Evolutionary conservation across 2,888 invertebrate species (phyloP).

Genomic region (Limenitis camilla): DNA sequence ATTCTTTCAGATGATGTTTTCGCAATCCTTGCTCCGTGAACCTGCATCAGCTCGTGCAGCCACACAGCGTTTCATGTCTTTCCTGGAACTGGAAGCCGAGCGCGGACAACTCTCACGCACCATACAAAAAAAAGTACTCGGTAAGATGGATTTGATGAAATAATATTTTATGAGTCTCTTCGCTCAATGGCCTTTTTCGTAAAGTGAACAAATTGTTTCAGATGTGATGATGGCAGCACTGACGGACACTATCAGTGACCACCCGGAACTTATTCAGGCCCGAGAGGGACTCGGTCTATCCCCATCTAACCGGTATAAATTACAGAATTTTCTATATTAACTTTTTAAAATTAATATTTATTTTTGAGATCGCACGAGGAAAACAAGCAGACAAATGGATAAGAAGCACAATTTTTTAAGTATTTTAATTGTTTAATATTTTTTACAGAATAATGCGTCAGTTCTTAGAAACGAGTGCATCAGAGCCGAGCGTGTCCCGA

Average conservation of each 20-base stretch:
- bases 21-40: constrained; percentile 81
- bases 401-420: not conserved
- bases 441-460: constrained; percentile 62
- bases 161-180: not conserved
- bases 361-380: too few relatives aligned
- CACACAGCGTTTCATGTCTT: constrained; percentile 82
- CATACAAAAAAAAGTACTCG: constrained; percentile 85
- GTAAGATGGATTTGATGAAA: constrained; percentile 49
- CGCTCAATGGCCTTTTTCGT: not conserved
- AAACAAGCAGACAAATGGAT: too few relatives aligned
- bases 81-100: constrained; percentile 82
- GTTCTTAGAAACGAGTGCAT: constrained; percentile 62
- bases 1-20: constrained; percentile 79
- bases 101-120: constrained; percentile 82
- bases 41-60: constrained; percentile 82
- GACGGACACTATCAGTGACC: constrained; percentile 82
- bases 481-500: constrained; percentile 64
- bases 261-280: constrained; percentile 78
- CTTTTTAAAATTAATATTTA: too few relatives aligned
- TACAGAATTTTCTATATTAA: too few relatives aligned
- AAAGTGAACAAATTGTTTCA: constrained; percentile 35
- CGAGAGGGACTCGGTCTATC: constrained; percentile 65
- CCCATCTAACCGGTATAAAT: constrained; percentile 53
- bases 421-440: not conserved
- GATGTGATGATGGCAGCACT: constrained; percentile 84